These are phyloP conservation scores for Bradypodion pumilum DNA, from an alignment of 2,797 vertebrate species.

Conservation along the genomic window DNA sequence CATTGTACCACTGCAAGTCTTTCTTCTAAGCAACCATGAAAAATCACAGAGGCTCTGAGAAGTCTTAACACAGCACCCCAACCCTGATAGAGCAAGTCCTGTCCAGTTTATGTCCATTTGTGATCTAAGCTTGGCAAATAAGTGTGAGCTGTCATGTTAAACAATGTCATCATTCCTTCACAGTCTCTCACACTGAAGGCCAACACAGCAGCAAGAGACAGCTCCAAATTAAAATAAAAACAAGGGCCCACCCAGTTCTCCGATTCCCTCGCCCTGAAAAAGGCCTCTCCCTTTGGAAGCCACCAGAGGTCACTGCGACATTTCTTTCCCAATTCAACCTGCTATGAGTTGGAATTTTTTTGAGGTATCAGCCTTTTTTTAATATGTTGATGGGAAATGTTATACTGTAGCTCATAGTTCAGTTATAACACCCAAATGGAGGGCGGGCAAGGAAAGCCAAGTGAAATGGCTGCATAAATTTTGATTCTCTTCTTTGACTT, in stretches of 20 bases:
- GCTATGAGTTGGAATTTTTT: conserved; percentile 12
- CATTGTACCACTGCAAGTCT: background rate
- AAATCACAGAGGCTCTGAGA: background rate
- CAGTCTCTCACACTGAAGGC: conserved; percentile 2
- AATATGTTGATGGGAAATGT: conserved; percentile 24
- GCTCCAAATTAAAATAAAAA: background rate
- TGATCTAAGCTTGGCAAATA: background rate
- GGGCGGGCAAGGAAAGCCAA: background rate
- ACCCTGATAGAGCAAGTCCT: background rate
- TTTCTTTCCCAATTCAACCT: conserved; percentile 38
- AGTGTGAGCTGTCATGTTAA: background rate
- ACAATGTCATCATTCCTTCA: background rate
- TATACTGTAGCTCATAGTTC: conserved; percentile 1
- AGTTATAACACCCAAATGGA: conserved; percentile 16
- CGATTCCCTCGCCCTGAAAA: background rate
- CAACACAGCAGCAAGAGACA: background rate
- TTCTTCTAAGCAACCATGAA: background rate
- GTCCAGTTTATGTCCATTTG: background rate
- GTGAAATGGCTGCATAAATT: background rate
- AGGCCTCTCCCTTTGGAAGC: conserved; percentile 49
- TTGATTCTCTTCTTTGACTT: background rate
- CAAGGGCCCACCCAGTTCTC: background rate
- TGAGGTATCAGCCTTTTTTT: conserved; percentile 6
- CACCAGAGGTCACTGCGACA: conserved; percentile 74
- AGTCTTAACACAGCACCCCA: background rate